These are phyloP conservation scores for Macquaria ambigua DNA, from an alignment of 2,113 vertebrate genomes.

Conservation along the genomic window DNA sequence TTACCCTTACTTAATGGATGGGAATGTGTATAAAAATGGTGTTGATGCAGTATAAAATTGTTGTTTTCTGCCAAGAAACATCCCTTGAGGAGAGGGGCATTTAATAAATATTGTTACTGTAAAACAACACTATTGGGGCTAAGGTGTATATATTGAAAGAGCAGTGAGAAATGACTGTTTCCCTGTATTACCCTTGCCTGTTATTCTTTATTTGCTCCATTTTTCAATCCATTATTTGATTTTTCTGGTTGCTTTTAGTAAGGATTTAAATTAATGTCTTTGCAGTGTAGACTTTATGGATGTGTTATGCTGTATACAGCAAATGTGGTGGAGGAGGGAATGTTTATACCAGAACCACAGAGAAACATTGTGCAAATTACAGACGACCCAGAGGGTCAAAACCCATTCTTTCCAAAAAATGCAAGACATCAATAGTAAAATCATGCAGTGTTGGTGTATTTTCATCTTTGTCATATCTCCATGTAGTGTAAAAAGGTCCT, in stretches of 20 bases:
- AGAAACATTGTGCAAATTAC: constrained; percentile 25
- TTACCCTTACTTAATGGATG: constrained; percentile 36
- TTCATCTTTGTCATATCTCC: constrained; percentile 19
- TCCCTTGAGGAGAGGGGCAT: constrained; percentile 20
- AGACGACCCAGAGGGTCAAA: constrained; percentile 22
- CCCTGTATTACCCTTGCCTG: constrained; percentile 12
- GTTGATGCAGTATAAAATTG: constrained; percentile 31
- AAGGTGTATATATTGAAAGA: constrained; percentile 33
- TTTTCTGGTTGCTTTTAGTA: constrained; percentile 42
- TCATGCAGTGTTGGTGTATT: neutral
- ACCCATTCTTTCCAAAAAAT: constrained; percentile 31
- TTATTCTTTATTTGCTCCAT: constrained; percentile 43
- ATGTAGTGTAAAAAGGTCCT: neutral
- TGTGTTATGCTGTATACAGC: constrained; percentile 18
- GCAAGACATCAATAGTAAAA: constrained; percentile 9
- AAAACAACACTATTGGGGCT: constrained; percentile 37
- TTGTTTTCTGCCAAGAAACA: constrained; percentile 44
- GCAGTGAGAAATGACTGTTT: constrained; percentile 42
- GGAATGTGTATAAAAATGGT: constrained; percentile 26
- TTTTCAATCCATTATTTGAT: constrained; percentile 56
- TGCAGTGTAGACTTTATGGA: constrained; percentile 28
- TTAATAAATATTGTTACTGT: constrained; percentile 47
- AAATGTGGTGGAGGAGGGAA: constrained; percentile 12
- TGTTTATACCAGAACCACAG: constrained; percentile 4
- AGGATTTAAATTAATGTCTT: constrained; percentile 45